Conservation (phyloP, 2,888 invertebrate genomes). For the Xylota sylvarum region DNA sequence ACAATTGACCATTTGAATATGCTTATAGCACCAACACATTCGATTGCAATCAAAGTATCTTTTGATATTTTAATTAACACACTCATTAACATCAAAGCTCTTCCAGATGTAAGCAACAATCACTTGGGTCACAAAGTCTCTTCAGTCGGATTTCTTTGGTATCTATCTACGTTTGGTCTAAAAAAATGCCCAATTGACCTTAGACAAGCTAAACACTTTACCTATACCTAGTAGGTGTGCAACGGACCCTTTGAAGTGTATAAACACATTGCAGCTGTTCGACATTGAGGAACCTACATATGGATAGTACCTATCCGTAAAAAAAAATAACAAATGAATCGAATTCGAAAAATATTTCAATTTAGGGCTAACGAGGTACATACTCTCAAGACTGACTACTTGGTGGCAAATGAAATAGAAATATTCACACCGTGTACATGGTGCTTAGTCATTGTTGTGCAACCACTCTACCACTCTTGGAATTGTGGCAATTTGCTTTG, state of each 20-base stretch:
- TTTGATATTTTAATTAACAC: constrained; percentile 22
- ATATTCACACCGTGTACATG: neutral
- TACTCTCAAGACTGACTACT: neutral
- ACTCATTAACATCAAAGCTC: neutral
- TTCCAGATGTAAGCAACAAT: constrained; percentile 7
- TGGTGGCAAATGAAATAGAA: neutral
- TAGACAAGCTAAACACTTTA: neutral
- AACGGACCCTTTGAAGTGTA: neutral
- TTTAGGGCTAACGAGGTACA: constrained; percentile 1
- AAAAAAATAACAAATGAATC: constrained; percentile 1
- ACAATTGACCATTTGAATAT: constrained; percentile 16
- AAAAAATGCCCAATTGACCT: neutral
- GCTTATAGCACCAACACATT: neutral
- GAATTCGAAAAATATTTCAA: constrained; percentile 5
- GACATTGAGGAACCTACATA: constrained; percentile 1
- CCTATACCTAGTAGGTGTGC: neutral
- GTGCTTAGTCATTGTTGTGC: constrained; percentile 3
- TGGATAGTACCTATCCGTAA: no score
- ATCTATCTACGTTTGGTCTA: neutral
- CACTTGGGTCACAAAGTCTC: neutral
- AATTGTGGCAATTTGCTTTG: constrained; percentile 4
- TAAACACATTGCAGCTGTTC: constrained; percentile 4
- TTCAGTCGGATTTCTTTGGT: neutral
- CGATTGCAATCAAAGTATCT: constrained; percentile 20
- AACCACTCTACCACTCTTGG: neutral